These are phyloP conservation scores for Reinhardtius hippoglossoides DNA, from an alignment of 2,113 vertebrate species.

Conservation along the genomic window DNA sequence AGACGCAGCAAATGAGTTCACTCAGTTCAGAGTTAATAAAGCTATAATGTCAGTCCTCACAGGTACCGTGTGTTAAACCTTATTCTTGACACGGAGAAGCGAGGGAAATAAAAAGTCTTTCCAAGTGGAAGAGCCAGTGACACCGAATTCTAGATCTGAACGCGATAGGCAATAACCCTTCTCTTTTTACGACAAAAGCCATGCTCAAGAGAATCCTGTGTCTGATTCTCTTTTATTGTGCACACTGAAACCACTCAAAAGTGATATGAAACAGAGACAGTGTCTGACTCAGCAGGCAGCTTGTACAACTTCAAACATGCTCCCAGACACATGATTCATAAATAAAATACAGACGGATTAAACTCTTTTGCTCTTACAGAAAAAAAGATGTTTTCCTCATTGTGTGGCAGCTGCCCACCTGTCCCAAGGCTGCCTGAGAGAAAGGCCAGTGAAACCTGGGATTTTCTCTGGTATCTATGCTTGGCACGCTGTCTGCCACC, in stretches of 20 bases:
- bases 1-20: conserved; percentile 76
- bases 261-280: conserved; percentile 32
- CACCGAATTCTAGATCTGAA: background rate
- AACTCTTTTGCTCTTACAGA: conserved; percentile 49
- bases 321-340: conserved; percentile 69
- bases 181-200: background rate
- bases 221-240: conserved; percentile 6
- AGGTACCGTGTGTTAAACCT: background rate
- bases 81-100: background rate
- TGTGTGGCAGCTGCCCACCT: conserved; percentile 58
- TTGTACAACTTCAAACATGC: conserved; percentile 22
- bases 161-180: background rate
- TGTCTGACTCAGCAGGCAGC: conserved; percentile 12
- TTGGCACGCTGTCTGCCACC: conserved; percentile 40
- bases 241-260: conserved; percentile 23
- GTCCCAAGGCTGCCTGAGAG: conserved; percentile 20
- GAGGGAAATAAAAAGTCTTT: background rate
- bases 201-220: background rate
- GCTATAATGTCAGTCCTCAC: conserved; percentile 15
- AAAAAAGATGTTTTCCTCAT: conserved; percentile 44
- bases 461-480: conserved; percentile 41
- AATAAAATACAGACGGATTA: conserved; percentile 61
- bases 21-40: conserved; percentile 69
- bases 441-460: conserved; percentile 57
- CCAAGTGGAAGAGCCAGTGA: background rate